phyloP scores from a whole-genome alignment of 2,113 vertebrate genomes.

The Rallus limicola region DNA sequence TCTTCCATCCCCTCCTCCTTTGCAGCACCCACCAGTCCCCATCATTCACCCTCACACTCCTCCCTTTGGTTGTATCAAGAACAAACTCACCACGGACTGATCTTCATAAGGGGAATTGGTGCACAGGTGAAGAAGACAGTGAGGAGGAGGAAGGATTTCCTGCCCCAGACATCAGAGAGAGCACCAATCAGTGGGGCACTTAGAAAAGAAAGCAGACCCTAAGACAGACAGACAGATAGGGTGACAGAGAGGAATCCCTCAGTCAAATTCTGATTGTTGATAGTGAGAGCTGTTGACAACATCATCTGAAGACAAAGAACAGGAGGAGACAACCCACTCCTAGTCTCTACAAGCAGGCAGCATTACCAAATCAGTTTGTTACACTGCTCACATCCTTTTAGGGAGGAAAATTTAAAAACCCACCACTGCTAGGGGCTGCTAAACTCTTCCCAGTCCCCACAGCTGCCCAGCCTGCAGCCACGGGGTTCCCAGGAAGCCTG shows the following conservation, averaged over 20 bases:
- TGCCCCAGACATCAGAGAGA: constrained; percentile 94
- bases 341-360: not conserved
- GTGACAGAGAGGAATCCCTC: not conserved
- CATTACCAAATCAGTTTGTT: not conserved
- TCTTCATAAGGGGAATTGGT: constrained; percentile 95
- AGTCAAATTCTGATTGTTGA: not conserved
- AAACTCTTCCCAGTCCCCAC: not conserved
- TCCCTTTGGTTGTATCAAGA: not conserved
- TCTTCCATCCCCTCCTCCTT: not conserved
- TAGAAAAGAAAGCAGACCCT: constrained; percentile 95
- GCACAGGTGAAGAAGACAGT: constrained; percentile 98
- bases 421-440: not conserved
- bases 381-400: not conserved
- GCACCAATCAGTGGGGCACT: constrained; percentile 96
- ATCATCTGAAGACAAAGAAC: not conserved
- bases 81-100: constrained; percentile 90
- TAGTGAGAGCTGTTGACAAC: not conserved
- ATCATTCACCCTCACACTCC: rapidly evolving
- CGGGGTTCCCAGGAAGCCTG: not conserved
- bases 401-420: not conserved
- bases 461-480: not conserved
- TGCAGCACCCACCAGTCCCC: rapidly evolving
- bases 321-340: not conserved
- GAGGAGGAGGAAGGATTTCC: constrained; percentile 95
- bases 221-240: not conserved